phyloP scores from a whole-genome alignment of 1,140 invertebrate genomes.

The Geopemphigus sp. region DNA sequence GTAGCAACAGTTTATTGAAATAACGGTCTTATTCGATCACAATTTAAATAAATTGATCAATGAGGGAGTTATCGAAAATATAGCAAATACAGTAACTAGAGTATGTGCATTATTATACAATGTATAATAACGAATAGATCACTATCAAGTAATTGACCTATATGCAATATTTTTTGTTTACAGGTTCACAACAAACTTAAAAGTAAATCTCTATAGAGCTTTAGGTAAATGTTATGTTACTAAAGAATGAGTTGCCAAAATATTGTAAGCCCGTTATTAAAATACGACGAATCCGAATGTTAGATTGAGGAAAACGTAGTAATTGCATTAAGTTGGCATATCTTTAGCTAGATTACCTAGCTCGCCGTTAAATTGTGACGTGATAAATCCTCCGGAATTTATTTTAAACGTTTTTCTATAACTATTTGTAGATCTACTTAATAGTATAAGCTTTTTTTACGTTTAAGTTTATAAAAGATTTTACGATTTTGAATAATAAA shows the following conservation, averaged over 20 bases:
- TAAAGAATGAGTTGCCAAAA: neutral
- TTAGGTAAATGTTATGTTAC: slow-evolving; percentile 21
- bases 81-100: neutral
- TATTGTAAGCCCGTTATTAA: neutral
- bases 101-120: neutral
- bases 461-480: slow-evolving; percentile 1
- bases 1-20: slow-evolving; percentile 6
- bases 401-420: neutral
- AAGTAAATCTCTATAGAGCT: slow-evolving; percentile 16
- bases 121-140: neutral
- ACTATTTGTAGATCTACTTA: neutral
- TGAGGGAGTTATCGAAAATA: neutral
- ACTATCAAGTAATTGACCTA: neutral
- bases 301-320: neutral
- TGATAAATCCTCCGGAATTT: neutral
- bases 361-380: slow-evolving; percentile 24
- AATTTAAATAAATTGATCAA: slow-evolving; percentile 23
- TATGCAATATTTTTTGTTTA: neutral
- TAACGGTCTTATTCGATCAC: neutral
- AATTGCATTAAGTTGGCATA: neutral
- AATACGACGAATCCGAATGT: neutral
- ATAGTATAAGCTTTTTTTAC: neutral
- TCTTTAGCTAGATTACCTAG: slow-evolving; percentile 5
- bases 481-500: neutral
- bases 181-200: neutral